These are phyloP conservation scores for Syndactyla subalaris DNA, from an alignment of 2,797 vertebrate genomes.

Conservation along the genomic window DNA sequence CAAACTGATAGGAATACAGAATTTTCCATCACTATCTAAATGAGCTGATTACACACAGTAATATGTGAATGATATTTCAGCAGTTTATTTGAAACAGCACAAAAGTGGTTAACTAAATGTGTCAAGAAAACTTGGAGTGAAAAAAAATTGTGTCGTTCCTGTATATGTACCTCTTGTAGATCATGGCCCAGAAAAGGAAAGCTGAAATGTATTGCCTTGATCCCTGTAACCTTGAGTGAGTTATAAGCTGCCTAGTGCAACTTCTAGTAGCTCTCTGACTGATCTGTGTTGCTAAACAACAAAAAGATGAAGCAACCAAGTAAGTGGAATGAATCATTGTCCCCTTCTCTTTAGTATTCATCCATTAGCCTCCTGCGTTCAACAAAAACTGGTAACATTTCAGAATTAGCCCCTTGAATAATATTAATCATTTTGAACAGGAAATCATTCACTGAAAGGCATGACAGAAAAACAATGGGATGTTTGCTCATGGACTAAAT, in stretches of 20 bases:
- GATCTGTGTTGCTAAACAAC: neutral
- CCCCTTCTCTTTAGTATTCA: neutral
- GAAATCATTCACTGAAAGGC: neutral
- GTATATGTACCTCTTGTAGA: neutral
- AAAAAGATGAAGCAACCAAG: neutral
- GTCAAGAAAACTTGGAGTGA: neutral
- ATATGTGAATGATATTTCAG: neutral
- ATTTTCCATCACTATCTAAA: neutral
- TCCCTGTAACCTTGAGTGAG: neutral
- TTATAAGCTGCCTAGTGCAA: neutral
- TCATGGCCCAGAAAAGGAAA: neutral
- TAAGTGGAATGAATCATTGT: neutral
- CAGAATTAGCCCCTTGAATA: neutral
- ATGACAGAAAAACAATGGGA: neutral
- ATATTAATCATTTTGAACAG: neutral
- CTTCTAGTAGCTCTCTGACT: neutral
- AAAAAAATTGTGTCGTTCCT: neutral
- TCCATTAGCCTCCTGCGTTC: neutral
- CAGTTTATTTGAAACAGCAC: neutral
- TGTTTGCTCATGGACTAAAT: neutral
- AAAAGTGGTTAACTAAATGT: neutral
- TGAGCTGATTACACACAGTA: neutral
- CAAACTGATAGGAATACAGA: neutral
- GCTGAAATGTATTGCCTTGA: neutral
- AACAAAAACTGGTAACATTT: neutral